Evolutionary conservation across 2,113 vertebrate genomes (phyloP), one percentile per base, ranked within the genome.

Genomic region (Rattus rattus): DNA sequence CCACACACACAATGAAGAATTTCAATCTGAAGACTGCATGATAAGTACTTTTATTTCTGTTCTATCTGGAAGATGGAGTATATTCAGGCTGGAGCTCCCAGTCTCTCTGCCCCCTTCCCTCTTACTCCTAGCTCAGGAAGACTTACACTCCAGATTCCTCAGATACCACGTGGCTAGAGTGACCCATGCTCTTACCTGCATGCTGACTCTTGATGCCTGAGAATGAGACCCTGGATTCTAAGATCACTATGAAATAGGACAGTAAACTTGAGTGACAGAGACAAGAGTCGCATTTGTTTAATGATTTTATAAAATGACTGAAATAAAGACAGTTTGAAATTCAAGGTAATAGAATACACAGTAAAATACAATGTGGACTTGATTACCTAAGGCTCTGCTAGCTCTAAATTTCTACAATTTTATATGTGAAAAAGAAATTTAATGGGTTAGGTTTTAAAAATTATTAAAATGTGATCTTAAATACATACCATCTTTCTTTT

Each of bases 391-490:
- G 47, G 1, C 43, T 92, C 24, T 36, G 92, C 22, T 75, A 88
- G 73, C 56, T 96, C 94, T 96, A 95, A 94, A 98, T 91, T 76
- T 92, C 67, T 81, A 30, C 39, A 30, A 79, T 49, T 95, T 94
- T 91, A 86, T 33, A 30, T 36, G 26, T 75, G 52, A 83, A 52
- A 89, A 94, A 19, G 33, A 49, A 49, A 86, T 94, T 80, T 93
- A 93, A 95, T 76, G 79, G 88, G 63, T 13, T 70, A 93, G 69
- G 36, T 76, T 87, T 92, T 79, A 43, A 95, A 91, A 97, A 94
- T 94, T 95, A 96, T 93, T 87, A 96, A 92, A 96, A 90, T 86
- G 36, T 95, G 95, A 87, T 93, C 30, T 95, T 90, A 97, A 95
- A 81, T 81, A 70, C 67, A 24, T 59, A 63, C 20, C 79, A 88